Evolutionary conservation across 2,113 vertebrate genomes (phyloP).

Genomic region (Calidris pygmaea): DNA sequence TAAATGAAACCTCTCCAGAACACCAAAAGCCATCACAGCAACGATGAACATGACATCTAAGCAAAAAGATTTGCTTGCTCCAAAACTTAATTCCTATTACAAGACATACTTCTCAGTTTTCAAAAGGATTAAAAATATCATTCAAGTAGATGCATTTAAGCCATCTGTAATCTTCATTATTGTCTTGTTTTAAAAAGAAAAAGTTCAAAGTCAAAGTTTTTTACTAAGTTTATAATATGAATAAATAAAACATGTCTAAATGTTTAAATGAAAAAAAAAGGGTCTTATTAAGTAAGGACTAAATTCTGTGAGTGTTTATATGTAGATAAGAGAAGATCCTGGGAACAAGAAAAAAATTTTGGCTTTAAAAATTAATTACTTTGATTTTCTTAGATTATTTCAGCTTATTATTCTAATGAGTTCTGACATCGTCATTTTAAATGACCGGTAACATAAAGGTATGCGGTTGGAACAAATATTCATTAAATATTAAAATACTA

Average conservation of each 20-base stretch:
- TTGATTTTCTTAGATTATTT: neutral
- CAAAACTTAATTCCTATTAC: neutral
- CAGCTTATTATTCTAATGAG: neutral
- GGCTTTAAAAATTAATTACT: neutral
- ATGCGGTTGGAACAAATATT: neutral
- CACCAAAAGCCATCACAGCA: neutral
- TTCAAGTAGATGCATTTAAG: neutral
- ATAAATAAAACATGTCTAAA: neutral
- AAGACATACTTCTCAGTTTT: neutral
- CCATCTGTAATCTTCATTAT: neutral
- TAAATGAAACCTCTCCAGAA: neutral
- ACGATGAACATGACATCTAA: neutral
- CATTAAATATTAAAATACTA: neutral
- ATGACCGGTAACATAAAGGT: neutral
- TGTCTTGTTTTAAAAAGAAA: neutral
- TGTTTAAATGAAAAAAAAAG: neutral
- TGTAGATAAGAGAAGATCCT: neutral
- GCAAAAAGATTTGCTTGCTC: neutral
- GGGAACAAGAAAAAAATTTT: neutral
- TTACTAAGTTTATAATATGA: neutral
- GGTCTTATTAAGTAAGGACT: neutral
- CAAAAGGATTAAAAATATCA: neutral
- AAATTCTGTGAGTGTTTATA: neutral
- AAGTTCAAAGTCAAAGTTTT: neutral
- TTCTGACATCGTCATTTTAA: neutral